A percentile compares a stretch with the other conserved stretches of the same genome.
phyloP scores from a whole-genome alignment of 2,797 vertebrate species.

The Danio choprae region DNA sequence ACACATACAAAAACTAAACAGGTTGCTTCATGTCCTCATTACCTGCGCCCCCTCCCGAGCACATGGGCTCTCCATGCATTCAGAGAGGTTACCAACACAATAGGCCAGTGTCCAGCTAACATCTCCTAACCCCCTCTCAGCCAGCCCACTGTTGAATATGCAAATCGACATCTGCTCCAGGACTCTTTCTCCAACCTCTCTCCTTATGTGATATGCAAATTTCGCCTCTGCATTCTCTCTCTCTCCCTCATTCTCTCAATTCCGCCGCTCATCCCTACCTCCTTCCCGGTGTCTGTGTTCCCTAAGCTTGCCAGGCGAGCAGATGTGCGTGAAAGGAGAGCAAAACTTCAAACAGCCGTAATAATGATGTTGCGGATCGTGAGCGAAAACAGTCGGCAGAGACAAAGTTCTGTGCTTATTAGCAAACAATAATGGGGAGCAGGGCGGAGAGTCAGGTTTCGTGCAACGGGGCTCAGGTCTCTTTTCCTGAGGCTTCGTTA shows the following conservation, averaged over 20 bases:
- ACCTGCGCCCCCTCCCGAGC: slow-evolving; percentile 46
- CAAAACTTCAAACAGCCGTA: slow-evolving; percentile 74
- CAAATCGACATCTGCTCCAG: slow-evolving; percentile 84
- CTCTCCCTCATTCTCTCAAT: slow-evolving; percentile 55
- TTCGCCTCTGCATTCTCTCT: slow-evolving; percentile 68
- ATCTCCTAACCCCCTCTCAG: slow-evolving; percentile 56
- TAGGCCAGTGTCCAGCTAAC: slow-evolving; percentile 49
- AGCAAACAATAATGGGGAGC: slow-evolving; percentile 74
- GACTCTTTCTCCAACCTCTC: slow-evolving; percentile 76
- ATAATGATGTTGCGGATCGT: slow-evolving; percentile 80
- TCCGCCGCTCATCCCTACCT: slow-evolving; percentile 31
- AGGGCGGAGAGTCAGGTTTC: slow-evolving; percentile 56
- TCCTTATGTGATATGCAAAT: slow-evolving; percentile 83
- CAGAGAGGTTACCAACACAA: slow-evolving; percentile 54
- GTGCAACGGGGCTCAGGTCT: slow-evolving; percentile 36
- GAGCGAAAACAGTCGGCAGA: slow-evolving; percentile 73
- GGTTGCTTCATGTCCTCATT: slow-evolving; percentile 55
- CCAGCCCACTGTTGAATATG: slow-evolving; percentile 78
- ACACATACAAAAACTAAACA: slow-evolving; percentile 30
- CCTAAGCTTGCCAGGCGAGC: slow-evolving; percentile 69
- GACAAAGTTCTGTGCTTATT: slow-evolving; percentile 71
- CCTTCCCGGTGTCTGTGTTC: slow-evolving; percentile 46
- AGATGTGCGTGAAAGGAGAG: slow-evolving; percentile 69
- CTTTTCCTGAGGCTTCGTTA: slow-evolving; percentile 66
- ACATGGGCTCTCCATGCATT: slow-evolving; percentile 23